phyloP scores from a whole-genome alignment of 1,140 invertebrate genomes.

The Danaus plexippus region DNA sequence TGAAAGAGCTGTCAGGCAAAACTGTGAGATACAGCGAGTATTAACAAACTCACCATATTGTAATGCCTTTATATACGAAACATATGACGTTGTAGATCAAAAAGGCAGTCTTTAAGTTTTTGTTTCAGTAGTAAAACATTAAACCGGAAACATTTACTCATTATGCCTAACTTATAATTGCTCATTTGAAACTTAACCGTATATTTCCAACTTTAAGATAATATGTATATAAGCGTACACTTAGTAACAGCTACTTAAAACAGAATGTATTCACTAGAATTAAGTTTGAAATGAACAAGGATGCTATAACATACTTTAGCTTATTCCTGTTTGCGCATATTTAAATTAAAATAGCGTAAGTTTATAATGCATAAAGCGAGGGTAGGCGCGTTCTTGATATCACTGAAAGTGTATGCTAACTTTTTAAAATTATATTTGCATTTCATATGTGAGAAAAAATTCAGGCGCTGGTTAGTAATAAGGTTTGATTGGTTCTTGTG shows the following conservation, averaged over 20 bases:
- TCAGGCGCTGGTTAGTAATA: slow-evolving; percentile 34
- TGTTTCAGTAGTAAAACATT: no score
- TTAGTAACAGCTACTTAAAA: slow-evolving; percentile 13
- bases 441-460: slow-evolving; percentile 61
- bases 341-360: slow-evolving; percentile 27
- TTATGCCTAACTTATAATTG: no score
- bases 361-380: slow-evolving; percentile 31
- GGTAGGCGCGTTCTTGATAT: slow-evolving; percentile 50
- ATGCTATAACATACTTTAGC: slow-evolving; percentile 27
- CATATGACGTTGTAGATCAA: no score
- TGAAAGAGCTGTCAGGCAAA: no score
- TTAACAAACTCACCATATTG: no score
- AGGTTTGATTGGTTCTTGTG: slow-evolving; percentile 13
- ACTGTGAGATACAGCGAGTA: no score
- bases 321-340: slow-evolving; percentile 26
- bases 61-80: no score
- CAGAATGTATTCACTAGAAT: slow-evolving; percentile 17
- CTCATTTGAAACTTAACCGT: neutral
- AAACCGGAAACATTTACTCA: no score
- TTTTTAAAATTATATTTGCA: slow-evolving; percentile 68
- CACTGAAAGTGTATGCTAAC: slow-evolving; percentile 63
- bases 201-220: slow-evolving; percentile 12
- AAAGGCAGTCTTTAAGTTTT: no score
- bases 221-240: slow-evolving; percentile 13
- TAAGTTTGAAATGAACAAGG: slow-evolving; percentile 23